Evolutionary conservation across 2,888 invertebrate genomes (phyloP), one percentile per base, ranked within the genome.

Genomic region (Lamellibrachia columna): DNA sequence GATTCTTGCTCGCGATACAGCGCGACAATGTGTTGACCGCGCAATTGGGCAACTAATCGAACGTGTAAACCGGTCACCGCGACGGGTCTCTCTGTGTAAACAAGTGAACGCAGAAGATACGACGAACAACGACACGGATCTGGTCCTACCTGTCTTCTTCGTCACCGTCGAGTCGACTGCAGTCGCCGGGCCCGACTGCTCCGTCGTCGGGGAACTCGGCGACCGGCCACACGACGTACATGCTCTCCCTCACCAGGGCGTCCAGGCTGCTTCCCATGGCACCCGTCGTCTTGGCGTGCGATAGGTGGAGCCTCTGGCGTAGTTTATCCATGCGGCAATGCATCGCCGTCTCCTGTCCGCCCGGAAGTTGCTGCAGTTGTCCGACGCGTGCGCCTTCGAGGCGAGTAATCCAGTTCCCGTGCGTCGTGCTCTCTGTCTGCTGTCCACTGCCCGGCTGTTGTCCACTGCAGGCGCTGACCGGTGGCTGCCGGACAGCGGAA

Each of bases 191-290:
- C 22, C 75, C 75, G 75, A 11, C 75, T n/a, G 75, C 15, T n/a
- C 75, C 75, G 4, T 75, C 75, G 22, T 75, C 75, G 22, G 75
- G 75, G 91, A 93, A 53, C 7, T 91, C 92, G 75, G 93, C 93
- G 53, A 92, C 92, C 22, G 95, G 95, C 95, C 95, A 95, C 58
- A 93, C 93, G 8, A 95, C 94, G 93, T 94, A 95, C 92, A 95
- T 93, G 1, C 94, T 94, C 93, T 95, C 95, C 93, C 94, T 91
- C 8, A 95, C 94, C 91, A 95, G 95, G 8, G 94, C 93, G 40
- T 95, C 94, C 92, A 95, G 93, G 75, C 95, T 92, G 7, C 28
- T 91, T 40, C 92, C 92, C n/a, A 58, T 60, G 75, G 75, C 22
- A 75, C 75, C 15, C 91, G 90, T 92, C 22, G 93, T 92, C 90